Conservation (phyloP, 2,797 vertebrate genomes). For the Trachops cirrhosus region DNA sequence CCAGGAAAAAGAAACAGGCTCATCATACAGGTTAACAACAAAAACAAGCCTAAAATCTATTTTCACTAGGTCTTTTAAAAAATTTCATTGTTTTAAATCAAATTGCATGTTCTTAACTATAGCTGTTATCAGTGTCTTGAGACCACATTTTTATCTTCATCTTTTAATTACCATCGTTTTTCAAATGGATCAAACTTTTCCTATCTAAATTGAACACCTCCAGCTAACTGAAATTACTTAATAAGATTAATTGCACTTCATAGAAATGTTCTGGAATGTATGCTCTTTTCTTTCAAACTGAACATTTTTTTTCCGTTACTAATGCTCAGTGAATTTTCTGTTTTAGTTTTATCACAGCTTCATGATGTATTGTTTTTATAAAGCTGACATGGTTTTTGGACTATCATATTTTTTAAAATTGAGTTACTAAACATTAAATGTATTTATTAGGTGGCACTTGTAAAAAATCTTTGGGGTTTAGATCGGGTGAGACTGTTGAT, state of each 20-base stretch:
- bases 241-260: conserved; percentile 36
- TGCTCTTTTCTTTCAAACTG: not conserved
- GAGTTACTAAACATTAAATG: not conserved
- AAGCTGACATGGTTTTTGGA: not conserved
- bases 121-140: not conserved
- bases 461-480: not conserved
- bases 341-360: not conserved
- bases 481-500: not conserved
- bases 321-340: not conserved
- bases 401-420: not conserved
- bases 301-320: not conserved
- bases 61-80: not conserved
- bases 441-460: not conserved
- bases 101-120: not conserved
- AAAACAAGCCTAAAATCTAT: not conserved
- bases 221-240: not conserved
- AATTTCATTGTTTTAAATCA: not conserved
- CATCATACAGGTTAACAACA: not conserved
- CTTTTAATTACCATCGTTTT: conserved; percentile 24
- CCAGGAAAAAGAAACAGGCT: not conserved
- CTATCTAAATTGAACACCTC: not conserved
- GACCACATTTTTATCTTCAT: conserved; percentile 26
- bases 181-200: not conserved
- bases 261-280: not conserved
- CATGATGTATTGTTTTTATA: not conserved